phyloP scores from a whole-genome alignment of 2,888 invertebrate genomes.

The Morpho deidamia region DNA sequence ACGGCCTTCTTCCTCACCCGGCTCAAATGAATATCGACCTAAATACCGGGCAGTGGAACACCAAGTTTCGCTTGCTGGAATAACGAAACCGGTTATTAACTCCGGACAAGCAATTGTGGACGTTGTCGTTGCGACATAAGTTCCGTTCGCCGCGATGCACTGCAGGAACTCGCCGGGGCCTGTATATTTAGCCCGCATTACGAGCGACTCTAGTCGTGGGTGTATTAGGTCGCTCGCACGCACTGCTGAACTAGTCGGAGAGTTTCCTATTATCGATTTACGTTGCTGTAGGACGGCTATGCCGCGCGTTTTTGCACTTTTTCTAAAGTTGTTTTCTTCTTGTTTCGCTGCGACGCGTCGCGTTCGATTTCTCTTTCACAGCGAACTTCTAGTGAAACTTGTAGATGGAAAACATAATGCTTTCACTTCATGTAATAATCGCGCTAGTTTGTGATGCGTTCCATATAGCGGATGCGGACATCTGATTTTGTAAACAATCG shows the following conservation, averaged over 20 bases:
- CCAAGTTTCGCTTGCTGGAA: conserved; percentile 34
- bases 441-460: conserved; percentile 26
- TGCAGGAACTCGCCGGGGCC: conserved; percentile 51
- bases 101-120: conserved; percentile 65
- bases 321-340: conserved; percentile 49
- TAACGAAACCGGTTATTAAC: conserved; percentile 62
- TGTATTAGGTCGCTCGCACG: conserved; percentile 77
- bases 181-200: conserved; percentile 77
- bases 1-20: conserved; percentile 51
- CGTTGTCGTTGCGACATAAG: conserved; percentile 68
- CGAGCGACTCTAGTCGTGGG: conserved; percentile 63
- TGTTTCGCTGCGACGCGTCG: conserved; percentile 43
- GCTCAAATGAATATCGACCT: conserved; percentile 34
- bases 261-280: conserved; percentile 77
- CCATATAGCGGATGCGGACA: conserved; percentile 9
- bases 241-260: conserved; percentile 78
- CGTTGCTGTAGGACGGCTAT: conserved; percentile 54
- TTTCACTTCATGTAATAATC: conserved; percentile 43
- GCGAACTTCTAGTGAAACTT: conserved; percentile 56
- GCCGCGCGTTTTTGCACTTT: conserved; percentile 46
- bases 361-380: conserved; percentile 55
- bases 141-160: conserved; percentile 49
- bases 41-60: conserved; percentile 36
- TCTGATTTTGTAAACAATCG: conserved; percentile 17
- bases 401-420: conserved; percentile 48